Percentiles rank a stretch among this genome's conserved stretches.
Conservation (phyloP, 2,888 invertebrate species). For the Prenolepis imparis region DNA sequence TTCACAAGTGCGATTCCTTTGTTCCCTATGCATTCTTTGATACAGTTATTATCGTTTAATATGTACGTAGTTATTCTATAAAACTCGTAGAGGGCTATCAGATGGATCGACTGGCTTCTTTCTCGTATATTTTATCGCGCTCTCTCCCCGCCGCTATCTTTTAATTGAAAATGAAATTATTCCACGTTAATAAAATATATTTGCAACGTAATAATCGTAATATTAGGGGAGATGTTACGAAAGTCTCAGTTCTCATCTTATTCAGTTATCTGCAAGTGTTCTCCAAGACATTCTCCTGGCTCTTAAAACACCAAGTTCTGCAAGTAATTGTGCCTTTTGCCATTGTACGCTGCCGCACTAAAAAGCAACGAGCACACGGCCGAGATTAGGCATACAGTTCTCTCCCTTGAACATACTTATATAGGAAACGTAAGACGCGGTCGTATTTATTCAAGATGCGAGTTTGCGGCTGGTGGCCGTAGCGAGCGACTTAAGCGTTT, state of each 20-base stretch:
- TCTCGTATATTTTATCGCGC: not conserved
- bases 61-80: not conserved
- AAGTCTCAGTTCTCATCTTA: not conserved
- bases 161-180: conserved; percentile 12
- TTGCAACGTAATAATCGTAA: not conserved
- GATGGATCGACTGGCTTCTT: not conserved
- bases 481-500: conserved; percentile 67
- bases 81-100: not conserved
- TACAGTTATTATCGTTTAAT: not conserved
- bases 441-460: conserved; percentile 63
- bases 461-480: conserved; percentile 50
- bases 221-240: not conserved
- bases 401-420: conserved; percentile 1
- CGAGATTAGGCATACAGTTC: conserved; percentile 24
- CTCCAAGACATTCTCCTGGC: not conserved
- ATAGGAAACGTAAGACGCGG: not conserved
- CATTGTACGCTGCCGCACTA: conserved; percentile 14
- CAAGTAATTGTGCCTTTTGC: not conserved
- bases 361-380: conserved; percentile 41
- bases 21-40: not conserved
- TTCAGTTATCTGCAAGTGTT: not conserved
- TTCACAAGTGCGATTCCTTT: not conserved
- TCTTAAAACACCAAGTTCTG: not conserved
- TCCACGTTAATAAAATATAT: not conserved
- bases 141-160: not conserved